phyloP scores from a whole-genome alignment of 2,113 vertebrate species.

The Melanerpes formicivorus region DNA sequence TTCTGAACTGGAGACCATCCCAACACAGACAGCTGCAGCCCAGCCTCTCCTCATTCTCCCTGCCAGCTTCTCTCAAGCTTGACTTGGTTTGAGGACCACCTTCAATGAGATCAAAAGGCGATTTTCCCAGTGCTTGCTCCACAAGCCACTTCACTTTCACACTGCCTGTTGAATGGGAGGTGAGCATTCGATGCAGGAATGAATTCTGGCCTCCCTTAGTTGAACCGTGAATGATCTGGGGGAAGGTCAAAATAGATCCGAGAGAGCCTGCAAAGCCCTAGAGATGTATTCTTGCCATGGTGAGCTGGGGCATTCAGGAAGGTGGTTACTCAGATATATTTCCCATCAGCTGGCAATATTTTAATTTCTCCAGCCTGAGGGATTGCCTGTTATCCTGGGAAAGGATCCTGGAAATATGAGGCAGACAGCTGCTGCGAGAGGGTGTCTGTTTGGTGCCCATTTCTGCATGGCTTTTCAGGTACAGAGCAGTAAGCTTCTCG shows the following conservation, averaged over 20 bases:
- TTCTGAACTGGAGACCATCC: constrained; percentile 21
- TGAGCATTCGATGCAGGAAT: background rate
- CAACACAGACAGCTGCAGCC: constrained; percentile 51
- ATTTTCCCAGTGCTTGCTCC: constrained; percentile 20
- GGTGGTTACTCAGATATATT: background rate
- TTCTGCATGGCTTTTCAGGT: background rate
- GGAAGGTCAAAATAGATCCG: constrained; percentile 5
- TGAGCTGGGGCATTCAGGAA: background rate
- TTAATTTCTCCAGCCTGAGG: background rate
- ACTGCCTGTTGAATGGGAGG: background rate
- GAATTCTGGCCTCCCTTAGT: background rate
- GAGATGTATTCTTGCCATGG: background rate
- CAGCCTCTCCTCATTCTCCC: constrained; percentile 30
- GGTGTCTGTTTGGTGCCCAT: background rate
- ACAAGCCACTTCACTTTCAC: constrained; percentile 3
- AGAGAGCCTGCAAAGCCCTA: background rate
- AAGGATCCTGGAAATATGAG: background rate
- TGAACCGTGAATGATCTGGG: background rate
- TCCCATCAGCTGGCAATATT: background rate
- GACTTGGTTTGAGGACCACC: constrained; percentile 66
- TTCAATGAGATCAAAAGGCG: constrained; percentile 56
- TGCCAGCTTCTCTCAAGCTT: constrained; percentile 59
- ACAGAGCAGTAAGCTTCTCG: background rate
- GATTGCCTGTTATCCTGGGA: background rate
- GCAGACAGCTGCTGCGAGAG: background rate